Conservation (phyloP, 1,140 invertebrate species). For the Drosophila guanche region DNA sequence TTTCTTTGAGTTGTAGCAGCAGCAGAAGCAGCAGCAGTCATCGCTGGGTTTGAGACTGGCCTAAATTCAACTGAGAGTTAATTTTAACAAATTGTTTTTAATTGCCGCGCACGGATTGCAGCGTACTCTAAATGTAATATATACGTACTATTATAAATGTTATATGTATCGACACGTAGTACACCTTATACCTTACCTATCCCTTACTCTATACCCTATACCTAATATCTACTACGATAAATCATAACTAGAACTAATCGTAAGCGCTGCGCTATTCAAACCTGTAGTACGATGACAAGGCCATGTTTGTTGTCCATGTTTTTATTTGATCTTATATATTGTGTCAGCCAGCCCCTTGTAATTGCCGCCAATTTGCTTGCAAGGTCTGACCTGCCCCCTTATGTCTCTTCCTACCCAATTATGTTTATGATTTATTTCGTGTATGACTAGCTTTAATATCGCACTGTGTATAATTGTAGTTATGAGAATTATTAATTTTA, state of each 20-base stretch:
- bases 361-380: conserved; percentile 74
- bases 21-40: conserved; percentile 1
- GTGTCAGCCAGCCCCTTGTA: conserved; percentile 35
- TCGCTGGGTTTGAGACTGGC: conserved; percentile 34
- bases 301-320: conserved; percentile 38
- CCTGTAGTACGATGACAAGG: conserved; percentile 69
- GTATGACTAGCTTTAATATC: conserved; percentile 69
- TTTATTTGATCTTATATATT: conserved; percentile 46
- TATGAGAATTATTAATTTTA: conserved; percentile 80
- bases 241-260: conserved; percentile 39
- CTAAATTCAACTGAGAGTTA: conserved; percentile 53
- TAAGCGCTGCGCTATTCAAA: conserved; percentile 73
- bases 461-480: conserved; percentile 66
- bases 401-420: conserved; percentile 29
- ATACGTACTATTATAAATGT: conserved; percentile 25
- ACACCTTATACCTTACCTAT: conserved; percentile 42
- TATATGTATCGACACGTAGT: conserved; percentile 26
- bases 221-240: conserved; percentile 46
- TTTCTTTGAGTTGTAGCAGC: conserved; percentile 94
- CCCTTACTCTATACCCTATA: conserved; percentile 21
- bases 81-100: conserved; percentile 69
- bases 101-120: conserved; percentile 47
- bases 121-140: conserved; percentile 55
- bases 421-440: conserved; percentile 58
- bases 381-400: conserved; percentile 29